phyloP scores from a whole-genome alignment of 2,113 vertebrate genomes.

The Meles meles region DNA sequence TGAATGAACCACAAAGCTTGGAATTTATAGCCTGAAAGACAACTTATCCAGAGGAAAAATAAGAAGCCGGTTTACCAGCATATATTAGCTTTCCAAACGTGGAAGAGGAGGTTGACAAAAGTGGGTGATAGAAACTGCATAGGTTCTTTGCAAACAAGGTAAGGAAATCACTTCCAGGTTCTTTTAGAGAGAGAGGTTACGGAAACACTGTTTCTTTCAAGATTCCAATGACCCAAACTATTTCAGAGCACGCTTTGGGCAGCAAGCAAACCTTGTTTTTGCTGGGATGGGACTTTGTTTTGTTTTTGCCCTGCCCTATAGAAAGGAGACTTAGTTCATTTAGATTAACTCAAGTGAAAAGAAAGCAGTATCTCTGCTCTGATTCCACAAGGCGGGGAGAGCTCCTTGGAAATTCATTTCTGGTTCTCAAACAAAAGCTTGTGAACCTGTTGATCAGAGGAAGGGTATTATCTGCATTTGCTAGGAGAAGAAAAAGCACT shows the following conservation, averaged over 20 bases:
- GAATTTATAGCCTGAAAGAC: neutral
- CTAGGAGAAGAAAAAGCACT: neutral
- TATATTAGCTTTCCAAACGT: neutral
- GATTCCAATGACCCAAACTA: constrained; percentile 33
- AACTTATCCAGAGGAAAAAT: neutral
- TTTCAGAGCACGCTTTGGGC: constrained; percentile 11
- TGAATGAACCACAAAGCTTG: neutral
- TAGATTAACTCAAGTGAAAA: constrained; percentile 68
- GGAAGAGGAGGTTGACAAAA: neutral
- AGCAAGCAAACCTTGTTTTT: constrained; percentile 24
- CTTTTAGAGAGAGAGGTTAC: constrained; percentile 31
- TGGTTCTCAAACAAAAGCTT: constrained; percentile 38
- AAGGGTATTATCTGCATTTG: neutral
- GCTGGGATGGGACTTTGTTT: constrained; percentile 49
- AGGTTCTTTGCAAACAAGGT: neutral
- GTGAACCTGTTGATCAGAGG: constrained; percentile 52
- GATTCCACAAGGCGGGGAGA: constrained; percentile 55
- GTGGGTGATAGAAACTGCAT: neutral
- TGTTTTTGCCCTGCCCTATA: constrained; percentile 52
- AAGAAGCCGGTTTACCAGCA: neutral
- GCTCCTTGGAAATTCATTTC: constrained; percentile 46
- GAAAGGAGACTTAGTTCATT: constrained; percentile 66
- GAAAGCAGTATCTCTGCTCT: constrained; percentile 61
- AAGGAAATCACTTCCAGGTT: constrained; percentile 22
- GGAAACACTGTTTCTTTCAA: constrained; percentile 25